Evolutionary conservation across 2,888 invertebrate genomes (phyloP).

Genomic region (Sphecodes monilicornis): DNA sequence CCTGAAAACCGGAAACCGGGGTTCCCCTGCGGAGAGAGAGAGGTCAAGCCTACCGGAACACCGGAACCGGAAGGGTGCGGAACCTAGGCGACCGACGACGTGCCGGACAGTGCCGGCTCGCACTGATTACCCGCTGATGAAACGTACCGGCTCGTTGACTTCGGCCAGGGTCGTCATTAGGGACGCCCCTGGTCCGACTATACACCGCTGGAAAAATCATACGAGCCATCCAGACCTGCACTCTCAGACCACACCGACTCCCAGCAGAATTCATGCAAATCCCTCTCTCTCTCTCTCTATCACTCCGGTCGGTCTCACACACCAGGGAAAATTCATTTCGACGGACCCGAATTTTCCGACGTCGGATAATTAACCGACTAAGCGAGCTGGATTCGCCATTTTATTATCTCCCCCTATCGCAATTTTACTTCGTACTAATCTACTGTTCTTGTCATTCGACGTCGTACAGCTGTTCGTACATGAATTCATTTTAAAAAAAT

Average conservation of each 20-base stretch:
- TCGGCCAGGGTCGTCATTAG: slow-evolving; percentile 59
- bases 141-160: slow-evolving; percentile 68
- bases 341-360: background rate
- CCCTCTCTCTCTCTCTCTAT: background rate
- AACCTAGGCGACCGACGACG: slow-evolving; percentile 76
- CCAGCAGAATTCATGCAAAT: slow-evolving; percentile 7
- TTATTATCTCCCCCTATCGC: background rate
- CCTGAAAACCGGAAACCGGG: slow-evolving; percentile 78
- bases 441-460: no score
- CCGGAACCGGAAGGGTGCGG: slow-evolving; percentile 85
- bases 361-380: background rate
- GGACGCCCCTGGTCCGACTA: slow-evolving; percentile 37
- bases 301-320: background rate
- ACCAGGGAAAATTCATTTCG: slow-evolving; percentile 1
- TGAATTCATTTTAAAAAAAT: no score
- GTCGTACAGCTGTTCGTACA: no score
- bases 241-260: background rate
- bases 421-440: no score
- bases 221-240: slow-evolving; percentile 9
- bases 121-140: slow-evolving; percentile 82
- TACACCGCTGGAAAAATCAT: slow-evolving; percentile 42
- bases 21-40: slow-evolving; percentile 68
- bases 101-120: slow-evolving; percentile 77
- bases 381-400: background rate
- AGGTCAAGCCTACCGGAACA: slow-evolving; percentile 84